Conservation (phyloP, 2,888 invertebrate species). For the Pachymerium ferrugineum region DNA sequence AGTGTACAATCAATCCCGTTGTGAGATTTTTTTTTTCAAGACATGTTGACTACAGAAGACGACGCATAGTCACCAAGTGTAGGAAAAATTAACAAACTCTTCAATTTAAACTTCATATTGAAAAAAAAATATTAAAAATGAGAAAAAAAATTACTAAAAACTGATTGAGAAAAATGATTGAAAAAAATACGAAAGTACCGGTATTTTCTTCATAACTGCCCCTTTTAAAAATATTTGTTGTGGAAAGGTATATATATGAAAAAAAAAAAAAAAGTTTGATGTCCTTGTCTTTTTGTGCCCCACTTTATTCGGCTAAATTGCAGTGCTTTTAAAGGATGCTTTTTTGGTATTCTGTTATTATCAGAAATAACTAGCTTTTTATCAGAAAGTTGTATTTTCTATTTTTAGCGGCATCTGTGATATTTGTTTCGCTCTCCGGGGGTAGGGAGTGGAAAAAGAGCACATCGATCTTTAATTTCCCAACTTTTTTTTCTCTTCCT, state of each 20-base stretch:
- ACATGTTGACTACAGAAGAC: not conserved
- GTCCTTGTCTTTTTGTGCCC: not conserved
- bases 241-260: not conserved
- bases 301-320: constrained; percentile 21
- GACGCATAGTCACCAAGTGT: not conserved
- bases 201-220: constrained; percentile 25
- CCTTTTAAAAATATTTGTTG: not conserved
- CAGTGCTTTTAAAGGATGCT: not conserved
- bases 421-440: constrained; percentile 3
- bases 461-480: not conserved
- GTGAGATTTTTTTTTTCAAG: too few species aligned
- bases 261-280: not conserved
- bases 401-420: constrained; percentile 27
- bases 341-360: not conserved
- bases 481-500: not conserved
- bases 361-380: not conserved
- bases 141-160: too few species aligned
- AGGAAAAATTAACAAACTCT: not conserved
- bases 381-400: constrained; percentile 20
- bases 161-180: too few species aligned
- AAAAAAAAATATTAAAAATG: too few species aligned
- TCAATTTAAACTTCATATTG: too few species aligned
- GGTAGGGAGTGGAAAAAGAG: not conserved
- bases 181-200: not conserved
- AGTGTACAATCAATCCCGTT: constrained; percentile 2